Evolutionary conservation across 2,888 invertebrate genomes (phyloP).

Genomic region (Orchesellides sinensis): DNA sequence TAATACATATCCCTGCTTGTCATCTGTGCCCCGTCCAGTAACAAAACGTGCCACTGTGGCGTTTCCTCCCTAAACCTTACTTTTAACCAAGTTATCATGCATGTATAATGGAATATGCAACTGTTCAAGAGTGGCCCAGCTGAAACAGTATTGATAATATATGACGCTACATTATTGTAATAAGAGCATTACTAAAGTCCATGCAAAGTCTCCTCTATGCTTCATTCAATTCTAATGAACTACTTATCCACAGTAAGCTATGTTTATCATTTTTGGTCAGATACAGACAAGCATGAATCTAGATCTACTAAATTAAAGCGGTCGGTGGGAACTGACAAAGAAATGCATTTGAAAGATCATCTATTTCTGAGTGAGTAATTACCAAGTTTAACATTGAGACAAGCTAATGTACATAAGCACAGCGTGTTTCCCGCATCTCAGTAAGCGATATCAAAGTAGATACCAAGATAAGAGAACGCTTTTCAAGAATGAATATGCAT

Average conservation of each 20-base stretch:
- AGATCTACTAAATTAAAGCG: too few relatives aligned
- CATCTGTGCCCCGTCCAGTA: conserved; percentile 56
- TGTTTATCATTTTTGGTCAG: conserved; percentile 7
- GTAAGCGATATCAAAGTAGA: conserved; percentile 14
- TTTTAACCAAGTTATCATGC: too few relatives aligned
- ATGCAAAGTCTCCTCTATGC: neutral
- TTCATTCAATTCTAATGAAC: conserved; percentile 3
- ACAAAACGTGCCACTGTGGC: too few relatives aligned
- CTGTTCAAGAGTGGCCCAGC: too few relatives aligned
- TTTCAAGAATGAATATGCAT: conserved; percentile 47
- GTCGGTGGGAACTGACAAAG: conserved; percentile 54
- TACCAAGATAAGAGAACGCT: conserved; percentile 25
- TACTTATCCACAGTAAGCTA: neutral
- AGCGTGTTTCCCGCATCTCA: conserved; percentile 23
- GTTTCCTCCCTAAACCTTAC: too few relatives aligned
- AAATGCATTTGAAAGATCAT: conserved; percentile 41
- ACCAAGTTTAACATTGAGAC: conserved; percentile 59
- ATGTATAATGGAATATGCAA: too few relatives aligned
- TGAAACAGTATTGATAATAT: neutral
- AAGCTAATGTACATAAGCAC: conserved; percentile 50
- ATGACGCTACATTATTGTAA: neutral
- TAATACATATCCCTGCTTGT: conserved; percentile 31
- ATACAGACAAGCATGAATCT: too few relatives aligned
- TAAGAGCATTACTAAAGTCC: neutral
- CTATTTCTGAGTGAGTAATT: conserved; percentile 53